Evolutionary conservation across 2,888 invertebrate genomes (phyloP), one percentile per base, ranked within the genome.

Genomic region (Mythimna albipuncta): DNA sequence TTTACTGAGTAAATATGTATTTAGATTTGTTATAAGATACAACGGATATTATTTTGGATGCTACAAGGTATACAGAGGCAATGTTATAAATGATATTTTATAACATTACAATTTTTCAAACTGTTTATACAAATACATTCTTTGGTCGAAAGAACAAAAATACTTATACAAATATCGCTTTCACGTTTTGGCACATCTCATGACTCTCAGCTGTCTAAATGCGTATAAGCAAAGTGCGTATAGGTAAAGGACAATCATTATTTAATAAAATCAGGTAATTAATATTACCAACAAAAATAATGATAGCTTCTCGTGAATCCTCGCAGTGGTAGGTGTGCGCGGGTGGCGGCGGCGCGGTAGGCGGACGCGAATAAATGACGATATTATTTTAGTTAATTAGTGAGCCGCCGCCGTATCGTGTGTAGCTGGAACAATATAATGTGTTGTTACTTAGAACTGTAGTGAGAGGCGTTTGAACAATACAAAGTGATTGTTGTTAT

Each of bases 321-420:
- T 16, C 47, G 16, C 47, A 47, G 47, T 47, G 47, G 47, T 47
- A 26, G 57, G 57, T 58, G 52, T 19, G 69, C 13, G 54, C 47
- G 35, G 50, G 50, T 13, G 64, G 35, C 4, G 7, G 73, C n/a
- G 50, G 21, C 11, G 16, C 21, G 26, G 59, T 13, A 41, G n/a
- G 59, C 62, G 79, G 82, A 79, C 82, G 59, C 54, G 68, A 75
- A 75, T 73, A 73, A 79, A 80, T 83, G 79, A 64, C 68, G 65
- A 64, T 82, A 80, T 79, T 83, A 83, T 82, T 82, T 79, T 67
- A 83, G 83, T 80, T 74, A 74, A 80, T 79, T 83, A 78, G 66
- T 57, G 72, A 58, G 66, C 65, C 63, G 66, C 57, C 38, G 44
- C 54, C 54, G 35, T 26, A 61, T 62, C 72, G 41, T 66, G 54